Conservation (phyloP, 2,113 vertebrate species). For the Pachyramphus minor region DNA sequence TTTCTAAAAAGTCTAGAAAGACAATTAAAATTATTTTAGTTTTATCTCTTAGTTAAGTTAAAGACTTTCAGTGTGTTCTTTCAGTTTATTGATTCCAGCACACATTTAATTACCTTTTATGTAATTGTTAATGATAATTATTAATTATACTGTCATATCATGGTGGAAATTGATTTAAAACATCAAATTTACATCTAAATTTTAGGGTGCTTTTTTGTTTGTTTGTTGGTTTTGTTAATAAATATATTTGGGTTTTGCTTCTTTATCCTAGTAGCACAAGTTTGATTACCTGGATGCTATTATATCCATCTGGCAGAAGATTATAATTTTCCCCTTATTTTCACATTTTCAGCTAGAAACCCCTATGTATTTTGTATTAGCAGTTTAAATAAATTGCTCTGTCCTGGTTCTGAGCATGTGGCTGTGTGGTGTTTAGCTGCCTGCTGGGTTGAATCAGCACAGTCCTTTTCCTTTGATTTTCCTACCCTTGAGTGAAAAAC, state of each 20-base stretch:
- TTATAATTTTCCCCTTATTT: neutral
- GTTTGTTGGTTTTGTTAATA: neutral
- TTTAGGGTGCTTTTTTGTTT: neutral
- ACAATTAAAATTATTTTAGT: neutral
- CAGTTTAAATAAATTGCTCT: neutral
- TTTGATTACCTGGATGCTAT: neutral
- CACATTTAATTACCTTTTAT: neutral
- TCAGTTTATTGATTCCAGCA: neutral
- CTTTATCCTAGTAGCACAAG: neutral
- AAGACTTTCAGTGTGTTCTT: neutral
- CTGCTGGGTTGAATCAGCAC: neutral
- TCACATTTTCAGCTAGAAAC: neutral
- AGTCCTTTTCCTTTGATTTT: neutral
- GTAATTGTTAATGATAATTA: neutral
- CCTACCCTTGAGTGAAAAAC: neutral
- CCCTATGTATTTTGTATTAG: neutral
- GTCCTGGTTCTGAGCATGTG: accelerated
- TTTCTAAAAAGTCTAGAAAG: neutral
- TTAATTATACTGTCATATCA: neutral
- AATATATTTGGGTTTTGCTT: neutral
- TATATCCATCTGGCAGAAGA: neutral
- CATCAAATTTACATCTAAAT: neutral
- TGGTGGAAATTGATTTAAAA: neutral
- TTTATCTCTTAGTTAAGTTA: neutral
- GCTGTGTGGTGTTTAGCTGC: neutral